Evolutionary conservation across 2,888 invertebrate genomes (phyloP).

Genomic region (Cryptosula pallasiana): DNA sequence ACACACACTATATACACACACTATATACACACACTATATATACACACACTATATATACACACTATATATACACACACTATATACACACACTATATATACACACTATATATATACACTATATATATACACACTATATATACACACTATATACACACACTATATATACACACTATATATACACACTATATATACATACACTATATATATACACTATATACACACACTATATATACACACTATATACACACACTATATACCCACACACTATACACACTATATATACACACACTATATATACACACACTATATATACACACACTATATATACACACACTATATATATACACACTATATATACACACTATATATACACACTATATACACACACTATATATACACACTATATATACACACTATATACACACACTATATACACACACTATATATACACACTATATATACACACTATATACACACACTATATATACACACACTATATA

Average conservation of each 20-base stretch:
- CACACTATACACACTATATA: not conserved
- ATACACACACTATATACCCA: not conserved
- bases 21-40: not conserved
- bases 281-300: not conserved
- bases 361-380: too few species aligned
- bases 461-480: too few species aligned
- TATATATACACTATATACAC: not conserved
- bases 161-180: not conserved
- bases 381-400: too few species aligned
- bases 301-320: not conserved
- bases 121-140: not conserved
- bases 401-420: too few species aligned
- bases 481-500: too few species aligned
- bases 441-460: too few species aligned
- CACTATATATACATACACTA: not conserved
- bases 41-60: not conserved
- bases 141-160: not conserved
- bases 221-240: too few species aligned
- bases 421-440: too few species aligned
- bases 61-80: not conserved
- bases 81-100: not conserved
- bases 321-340: too few species aligned
- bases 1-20: not conserved
- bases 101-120: not conserved
- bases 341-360: too few species aligned